Evolutionary conservation across 2,113 vertebrate genomes (phyloP).

Genomic region (Acrocephalus kingi): DNA sequence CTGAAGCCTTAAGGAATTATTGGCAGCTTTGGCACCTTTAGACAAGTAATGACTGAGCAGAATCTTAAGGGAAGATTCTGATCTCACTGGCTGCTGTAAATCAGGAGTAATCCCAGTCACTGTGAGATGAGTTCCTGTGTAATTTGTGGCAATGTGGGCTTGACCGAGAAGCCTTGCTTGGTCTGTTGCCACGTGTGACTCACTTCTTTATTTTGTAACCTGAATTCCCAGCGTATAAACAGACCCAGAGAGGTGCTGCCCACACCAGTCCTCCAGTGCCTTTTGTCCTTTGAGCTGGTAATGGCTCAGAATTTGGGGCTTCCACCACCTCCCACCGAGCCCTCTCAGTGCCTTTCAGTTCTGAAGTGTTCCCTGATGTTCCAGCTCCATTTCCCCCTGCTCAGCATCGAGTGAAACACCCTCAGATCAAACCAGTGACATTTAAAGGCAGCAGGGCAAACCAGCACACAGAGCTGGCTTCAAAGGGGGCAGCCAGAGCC

Average conservation of each 20-base stretch:
- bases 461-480: not conserved
- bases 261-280: not conserved
- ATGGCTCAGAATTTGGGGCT: not conserved
- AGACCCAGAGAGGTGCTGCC: not conserved
- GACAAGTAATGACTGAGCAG: not conserved
- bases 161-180: not conserved
- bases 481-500: not conserved
- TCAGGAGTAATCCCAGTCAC: not conserved
- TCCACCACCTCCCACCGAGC: not conserved
- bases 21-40: not conserved
- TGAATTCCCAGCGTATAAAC: not conserved
- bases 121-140: not conserved
- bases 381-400: not conserved
- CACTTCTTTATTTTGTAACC: not conserved
- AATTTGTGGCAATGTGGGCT: not conserved
- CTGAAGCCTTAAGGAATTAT: not conserved
- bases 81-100: not conserved
- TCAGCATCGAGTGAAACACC: not conserved
- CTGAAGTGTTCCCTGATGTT: constrained; percentile 1
- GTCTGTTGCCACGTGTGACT: not conserved
- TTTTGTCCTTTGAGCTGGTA: not conserved
- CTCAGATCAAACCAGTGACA: not conserved
- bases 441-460: not conserved
- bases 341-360: not conserved
- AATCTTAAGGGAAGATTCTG: not conserved